Conservation (phyloP, 2,113 vertebrate genomes). For the Lipotes vexillifer region DNA sequence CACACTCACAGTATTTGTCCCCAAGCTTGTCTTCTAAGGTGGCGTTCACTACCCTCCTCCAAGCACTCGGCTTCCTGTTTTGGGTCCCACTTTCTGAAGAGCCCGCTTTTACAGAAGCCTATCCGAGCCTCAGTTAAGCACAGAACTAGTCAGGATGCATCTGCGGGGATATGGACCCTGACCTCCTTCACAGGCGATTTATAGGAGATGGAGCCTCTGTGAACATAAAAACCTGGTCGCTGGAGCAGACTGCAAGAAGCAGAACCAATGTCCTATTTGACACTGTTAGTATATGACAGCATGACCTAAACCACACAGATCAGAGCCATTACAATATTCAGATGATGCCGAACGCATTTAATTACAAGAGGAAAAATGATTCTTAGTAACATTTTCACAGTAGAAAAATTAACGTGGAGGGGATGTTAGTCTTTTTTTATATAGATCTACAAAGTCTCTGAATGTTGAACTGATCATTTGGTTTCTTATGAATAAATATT, state of each 20-base stretch:
- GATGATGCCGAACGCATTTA: neutral
- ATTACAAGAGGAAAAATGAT: neutral
- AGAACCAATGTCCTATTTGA: neutral
- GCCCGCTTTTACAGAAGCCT: neutral
- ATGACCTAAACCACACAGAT: no score
- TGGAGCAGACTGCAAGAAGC: fast-evolving
- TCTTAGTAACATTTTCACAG: neutral
- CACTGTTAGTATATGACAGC: neutral
- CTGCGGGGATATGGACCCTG: fast-evolving
- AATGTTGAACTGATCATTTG: neutral
- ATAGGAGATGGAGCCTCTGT: no score
- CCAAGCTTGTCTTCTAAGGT: no score
- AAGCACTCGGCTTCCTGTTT: fast-evolving
- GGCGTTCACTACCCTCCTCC: neutral
- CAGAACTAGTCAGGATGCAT: neutral
- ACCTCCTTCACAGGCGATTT: neutral
- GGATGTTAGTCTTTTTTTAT: neutral
- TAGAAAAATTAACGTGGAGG: neutral
- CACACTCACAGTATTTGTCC: fast-evolving
- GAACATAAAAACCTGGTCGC: no score
- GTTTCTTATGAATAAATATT: neutral
- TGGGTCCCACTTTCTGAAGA: neutral
- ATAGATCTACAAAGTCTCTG: neutral
- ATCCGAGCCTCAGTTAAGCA: neutral
- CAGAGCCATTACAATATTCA: neutral